phyloP scores from a whole-genome alignment of 2,797 vertebrate species.

The Gymnopithys bicolor region DNA sequence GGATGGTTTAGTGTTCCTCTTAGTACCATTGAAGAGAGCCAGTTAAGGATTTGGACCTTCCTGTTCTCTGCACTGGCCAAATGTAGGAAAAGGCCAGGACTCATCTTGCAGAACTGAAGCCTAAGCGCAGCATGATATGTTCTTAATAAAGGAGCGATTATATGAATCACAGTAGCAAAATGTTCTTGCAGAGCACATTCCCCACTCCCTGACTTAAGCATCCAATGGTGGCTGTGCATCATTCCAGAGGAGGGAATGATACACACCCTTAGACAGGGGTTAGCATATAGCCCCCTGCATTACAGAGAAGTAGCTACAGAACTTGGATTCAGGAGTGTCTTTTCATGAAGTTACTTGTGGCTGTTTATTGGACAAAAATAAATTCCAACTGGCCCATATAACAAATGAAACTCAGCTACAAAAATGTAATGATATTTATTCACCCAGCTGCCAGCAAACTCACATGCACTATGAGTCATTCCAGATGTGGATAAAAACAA shows the following conservation, averaged over 20 bases:
- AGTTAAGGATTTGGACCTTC: neutral
- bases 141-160: conserved; percentile 32
- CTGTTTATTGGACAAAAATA: conserved; percentile 75
- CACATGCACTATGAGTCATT: conserved; percentile 83
- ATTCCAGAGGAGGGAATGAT: neutral
- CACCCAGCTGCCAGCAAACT: conserved; percentile 78
- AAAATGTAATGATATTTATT: conserved; percentile 81
- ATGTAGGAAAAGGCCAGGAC: neutral
- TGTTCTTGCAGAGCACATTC: neutral
- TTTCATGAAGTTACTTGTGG: conserved; percentile 63
- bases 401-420: conserved; percentile 76
- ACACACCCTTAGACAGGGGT: neutral
- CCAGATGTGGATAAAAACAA: conserved; percentile 85
- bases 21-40: neutral
- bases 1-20: neutral
- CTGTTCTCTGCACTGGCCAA: neutral
- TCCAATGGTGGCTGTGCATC: neutral
- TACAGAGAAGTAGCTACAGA: neutral
- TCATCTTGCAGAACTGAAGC: neutral
- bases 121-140: neutral
- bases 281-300: neutral
- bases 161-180: conserved; percentile 60
- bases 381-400: conserved; percentile 77
- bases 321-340: neutral
- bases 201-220: neutral